phyloP scores from a whole-genome alignment of 2,113 vertebrate species.

The Saguinus midas region DNA sequence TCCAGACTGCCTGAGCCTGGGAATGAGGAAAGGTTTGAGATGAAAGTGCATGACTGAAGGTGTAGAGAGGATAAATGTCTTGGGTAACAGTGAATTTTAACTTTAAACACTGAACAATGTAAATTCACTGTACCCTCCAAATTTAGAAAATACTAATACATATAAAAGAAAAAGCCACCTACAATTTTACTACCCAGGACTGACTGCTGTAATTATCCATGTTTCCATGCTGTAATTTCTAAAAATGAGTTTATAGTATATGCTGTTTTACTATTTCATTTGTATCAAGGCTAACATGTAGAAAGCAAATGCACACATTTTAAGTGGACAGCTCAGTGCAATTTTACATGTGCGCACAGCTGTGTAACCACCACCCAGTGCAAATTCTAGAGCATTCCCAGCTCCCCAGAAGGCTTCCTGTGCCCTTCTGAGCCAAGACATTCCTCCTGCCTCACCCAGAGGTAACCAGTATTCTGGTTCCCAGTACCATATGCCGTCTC shows the following conservation, averaged over 20 bases:
- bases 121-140: neutral
- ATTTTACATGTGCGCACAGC: neutral
- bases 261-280: neutral
- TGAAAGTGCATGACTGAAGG: neutral
- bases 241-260: neutral
- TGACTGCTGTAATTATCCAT: neutral
- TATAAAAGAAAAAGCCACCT: neutral
- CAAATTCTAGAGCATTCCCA: neutral
- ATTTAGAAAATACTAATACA: constrained; percentile 18
- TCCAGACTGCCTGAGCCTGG: neutral
- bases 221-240: neutral
- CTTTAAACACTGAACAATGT: neutral
- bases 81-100: neutral
- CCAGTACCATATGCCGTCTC: neutral
- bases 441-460: rapidly evolving
- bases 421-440: neutral
- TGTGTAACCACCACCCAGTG: neutral
- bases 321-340: neutral
- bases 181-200: neutral
- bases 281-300: neutral
- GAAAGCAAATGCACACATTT: neutral
- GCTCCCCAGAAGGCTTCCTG: neutral
- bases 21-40: neutral
- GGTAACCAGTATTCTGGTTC: neutral
- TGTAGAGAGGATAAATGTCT: neutral